A percentile compares a stretch with the other conserved stretches of the same genome.
Conservation (phyloP, 2,113 vertebrate genomes). For the Formicarius rufipectus region DNA sequence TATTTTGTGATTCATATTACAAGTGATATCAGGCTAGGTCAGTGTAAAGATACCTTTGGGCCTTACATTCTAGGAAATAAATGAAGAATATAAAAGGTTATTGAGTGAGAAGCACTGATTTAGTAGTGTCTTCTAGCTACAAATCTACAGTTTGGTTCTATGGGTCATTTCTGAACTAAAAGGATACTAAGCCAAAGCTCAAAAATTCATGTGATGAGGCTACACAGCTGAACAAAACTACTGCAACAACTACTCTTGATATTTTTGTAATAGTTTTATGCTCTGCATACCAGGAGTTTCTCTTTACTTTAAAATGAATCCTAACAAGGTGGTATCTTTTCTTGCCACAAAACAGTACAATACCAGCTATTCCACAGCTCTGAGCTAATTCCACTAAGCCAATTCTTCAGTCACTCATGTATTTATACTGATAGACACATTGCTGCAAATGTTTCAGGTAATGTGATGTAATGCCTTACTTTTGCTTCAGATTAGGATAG, state of each 20-base stretch:
- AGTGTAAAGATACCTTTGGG: not conserved
- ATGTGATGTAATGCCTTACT: not conserved
- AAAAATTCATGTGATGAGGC: not conserved
- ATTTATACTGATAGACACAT: not conserved
- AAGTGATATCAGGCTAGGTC: not conserved
- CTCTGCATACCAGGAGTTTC: not conserved
- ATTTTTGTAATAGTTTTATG: not conserved
- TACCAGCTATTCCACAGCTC: not conserved
- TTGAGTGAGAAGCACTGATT: not conserved
- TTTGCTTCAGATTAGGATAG: not conserved
- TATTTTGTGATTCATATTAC: not conserved
- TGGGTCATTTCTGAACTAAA: not conserved
- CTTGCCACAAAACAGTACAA: not conserved
- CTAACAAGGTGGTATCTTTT: accelerated
- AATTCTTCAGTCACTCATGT: not conserved
- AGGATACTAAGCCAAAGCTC: not conserved
- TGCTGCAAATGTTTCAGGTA: not conserved
- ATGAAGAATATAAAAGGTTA: not conserved
- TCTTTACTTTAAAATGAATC: not conserved
- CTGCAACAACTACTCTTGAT: not conserved
- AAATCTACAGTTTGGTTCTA: not conserved
- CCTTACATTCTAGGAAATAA: not conserved
- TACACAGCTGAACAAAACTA: not conserved
- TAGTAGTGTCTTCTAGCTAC: not conserved
- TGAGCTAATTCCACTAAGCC: not conserved